Conservation (phyloP, 1,140 invertebrate genomes). For the Philotrypesis tridentata region DNA sequence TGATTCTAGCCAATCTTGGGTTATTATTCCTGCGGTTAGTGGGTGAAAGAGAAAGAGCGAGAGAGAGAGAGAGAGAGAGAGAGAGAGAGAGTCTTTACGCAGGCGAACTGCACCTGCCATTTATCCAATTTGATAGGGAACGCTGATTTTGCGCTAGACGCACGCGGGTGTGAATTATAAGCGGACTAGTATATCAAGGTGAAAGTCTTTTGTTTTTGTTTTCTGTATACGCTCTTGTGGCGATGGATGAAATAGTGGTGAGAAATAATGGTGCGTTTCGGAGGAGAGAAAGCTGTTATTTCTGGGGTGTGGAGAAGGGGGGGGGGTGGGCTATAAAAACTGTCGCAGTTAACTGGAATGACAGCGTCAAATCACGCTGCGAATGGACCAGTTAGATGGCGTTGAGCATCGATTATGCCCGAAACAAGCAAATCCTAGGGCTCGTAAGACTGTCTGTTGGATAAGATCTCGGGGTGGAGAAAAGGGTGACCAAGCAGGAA, state of each 20-base stretch:
- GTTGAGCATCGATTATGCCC: neutral
- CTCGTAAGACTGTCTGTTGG: constrained; percentile 37
- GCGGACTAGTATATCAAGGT: neutral
- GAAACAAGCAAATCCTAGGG: constrained; percentile 43
- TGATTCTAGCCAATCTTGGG: neutral
- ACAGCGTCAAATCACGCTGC: neutral
- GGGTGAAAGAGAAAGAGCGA: too few species aligned
- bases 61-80: too few species aligned
- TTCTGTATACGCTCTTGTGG: neutral
- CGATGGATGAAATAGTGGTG: neutral
- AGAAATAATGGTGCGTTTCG: neutral
- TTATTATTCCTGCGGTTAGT: neutral
- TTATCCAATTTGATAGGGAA: neutral
- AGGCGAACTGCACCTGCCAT: neutral
- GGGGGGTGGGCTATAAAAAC: too few species aligned
- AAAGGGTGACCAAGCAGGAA: constrained; percentile 47
- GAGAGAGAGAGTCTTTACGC: too few species aligned
- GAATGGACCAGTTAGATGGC: neutral
- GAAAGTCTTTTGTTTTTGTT: neutral
- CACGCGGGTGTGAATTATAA: neutral
- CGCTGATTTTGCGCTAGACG: neutral
- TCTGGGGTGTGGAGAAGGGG: too few species aligned
- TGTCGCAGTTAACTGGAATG: too few species aligned
- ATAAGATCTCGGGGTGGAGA: constrained; percentile 54
- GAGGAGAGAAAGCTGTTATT: neutral